Conservation (phyloP, 1,140 invertebrate species). For the Dendroctonus valens region DNA sequence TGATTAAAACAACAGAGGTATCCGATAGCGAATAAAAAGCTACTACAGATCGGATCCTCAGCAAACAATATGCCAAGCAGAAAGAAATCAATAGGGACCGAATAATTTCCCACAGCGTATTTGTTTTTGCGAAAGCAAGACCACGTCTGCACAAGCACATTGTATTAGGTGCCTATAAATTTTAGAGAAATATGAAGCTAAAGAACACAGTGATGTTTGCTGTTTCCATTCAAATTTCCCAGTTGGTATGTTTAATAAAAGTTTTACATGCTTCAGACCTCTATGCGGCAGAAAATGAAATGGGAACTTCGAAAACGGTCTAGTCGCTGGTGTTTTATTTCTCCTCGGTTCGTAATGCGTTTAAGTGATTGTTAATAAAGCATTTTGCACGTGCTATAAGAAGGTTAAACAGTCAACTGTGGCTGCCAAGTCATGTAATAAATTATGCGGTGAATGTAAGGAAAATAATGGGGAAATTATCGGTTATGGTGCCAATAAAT, state of each 20-base stretch:
- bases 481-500: no score
- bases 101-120: constrained; percentile 13
- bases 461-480: no score
- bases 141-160: constrained; percentile 14
- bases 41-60: neutral
- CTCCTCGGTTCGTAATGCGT: no score
- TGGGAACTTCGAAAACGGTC: neutral
- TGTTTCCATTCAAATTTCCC: constrained; percentile 29
- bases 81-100: constrained; percentile 20
- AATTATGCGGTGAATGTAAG: no score
- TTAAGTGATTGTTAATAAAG: no score
- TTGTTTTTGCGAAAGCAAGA: constrained; percentile 16
- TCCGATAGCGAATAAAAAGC: constrained; percentile 3
- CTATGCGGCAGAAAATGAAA: constrained; percentile 7
- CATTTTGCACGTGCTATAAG: no score
- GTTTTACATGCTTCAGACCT: constrained; percentile 21
- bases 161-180: constrained; percentile 23
- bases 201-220: constrained; percentile 29
- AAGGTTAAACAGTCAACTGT: no score
- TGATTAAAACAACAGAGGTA: constrained; percentile 2
- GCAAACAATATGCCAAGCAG: constrained; percentile 6
- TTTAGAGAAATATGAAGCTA: constrained; percentile 20
- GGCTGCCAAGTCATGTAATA: no score
- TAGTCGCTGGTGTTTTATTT: no score
- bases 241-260: constrained; percentile 31